Conservation (phyloP, 2,113 vertebrate species). For the Eclectus roratus region DNA sequence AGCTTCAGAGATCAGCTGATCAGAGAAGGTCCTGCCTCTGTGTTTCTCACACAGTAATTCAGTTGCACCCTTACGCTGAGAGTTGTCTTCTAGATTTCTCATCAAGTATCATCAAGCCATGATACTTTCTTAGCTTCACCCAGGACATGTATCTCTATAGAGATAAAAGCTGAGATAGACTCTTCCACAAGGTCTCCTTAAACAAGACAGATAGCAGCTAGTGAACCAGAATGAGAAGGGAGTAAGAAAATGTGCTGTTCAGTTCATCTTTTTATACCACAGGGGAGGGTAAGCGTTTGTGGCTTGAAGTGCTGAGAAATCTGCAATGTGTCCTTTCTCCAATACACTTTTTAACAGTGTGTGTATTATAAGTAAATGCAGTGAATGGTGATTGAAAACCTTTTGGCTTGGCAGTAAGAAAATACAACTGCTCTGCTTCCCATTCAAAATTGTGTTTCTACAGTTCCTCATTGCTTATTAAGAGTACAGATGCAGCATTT, state of each 20-base stretch:
- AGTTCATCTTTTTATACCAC: neutral
- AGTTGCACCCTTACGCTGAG: neutral
- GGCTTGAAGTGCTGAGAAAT: neutral
- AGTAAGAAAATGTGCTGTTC: neutral
- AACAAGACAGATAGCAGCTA: neutral
- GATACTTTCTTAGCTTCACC: neutral
- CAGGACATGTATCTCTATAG: neutral
- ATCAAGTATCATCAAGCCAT: neutral
- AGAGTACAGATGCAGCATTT: neutral
- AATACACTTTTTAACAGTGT: neutral
- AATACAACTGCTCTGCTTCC: neutral
- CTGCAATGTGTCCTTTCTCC: neutral
- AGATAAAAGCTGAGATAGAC: neutral
- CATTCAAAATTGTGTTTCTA: neutral
- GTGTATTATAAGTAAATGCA: neutral
- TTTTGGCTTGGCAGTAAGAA: neutral
- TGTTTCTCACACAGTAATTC: neutral
- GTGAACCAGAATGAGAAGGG: neutral
- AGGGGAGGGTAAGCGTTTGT: neutral
- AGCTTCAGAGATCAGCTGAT: neutral
- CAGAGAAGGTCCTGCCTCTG: neutral
- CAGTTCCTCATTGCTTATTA: neutral
- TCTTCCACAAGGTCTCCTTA: neutral
- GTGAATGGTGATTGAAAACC: neutral
- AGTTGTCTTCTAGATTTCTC: neutral